These are phyloP conservation scores for Xyrichtys novacula DNA, from an alignment of 2,797 vertebrate species.

Conservation along the genomic window DNA sequence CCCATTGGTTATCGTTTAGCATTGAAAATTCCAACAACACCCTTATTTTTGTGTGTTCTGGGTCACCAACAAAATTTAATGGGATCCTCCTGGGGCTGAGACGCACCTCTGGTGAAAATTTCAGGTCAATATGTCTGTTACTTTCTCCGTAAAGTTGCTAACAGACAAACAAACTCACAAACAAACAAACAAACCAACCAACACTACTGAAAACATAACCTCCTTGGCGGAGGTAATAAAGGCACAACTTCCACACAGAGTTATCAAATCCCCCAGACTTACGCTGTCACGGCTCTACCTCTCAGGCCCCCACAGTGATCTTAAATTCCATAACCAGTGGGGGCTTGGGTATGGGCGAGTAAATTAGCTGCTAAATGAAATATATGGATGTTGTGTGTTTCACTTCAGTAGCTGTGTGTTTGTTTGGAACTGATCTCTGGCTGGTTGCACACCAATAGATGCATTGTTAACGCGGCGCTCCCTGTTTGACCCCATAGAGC, in stretches of 20 bases:
- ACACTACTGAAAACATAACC: no score
- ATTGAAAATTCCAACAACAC: no score
- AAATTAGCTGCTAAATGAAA: conserved; percentile 65
- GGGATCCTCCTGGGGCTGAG: no score
- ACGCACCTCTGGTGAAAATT: no score
- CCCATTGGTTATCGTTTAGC: no score
- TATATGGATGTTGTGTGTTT: conserved; percentile 68
- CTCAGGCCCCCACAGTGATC: conserved; percentile 10
- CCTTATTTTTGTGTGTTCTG: no score
- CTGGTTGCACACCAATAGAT: conserved; percentile 82
- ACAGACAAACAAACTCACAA: no score
- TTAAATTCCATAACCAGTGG: conserved; percentile 49
- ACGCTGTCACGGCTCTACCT: conserved; percentile 2
- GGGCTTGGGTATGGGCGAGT: conserved; percentile 38
- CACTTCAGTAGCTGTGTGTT: conserved; percentile 76
- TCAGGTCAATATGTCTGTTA: no score
- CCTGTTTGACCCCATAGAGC: conserved; percentile 76
- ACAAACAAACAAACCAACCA: no score
- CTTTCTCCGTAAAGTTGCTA: no score
- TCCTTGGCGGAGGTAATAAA: no score
- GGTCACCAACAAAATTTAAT: no score
- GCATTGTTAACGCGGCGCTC: conserved; percentile 79
- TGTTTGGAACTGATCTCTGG: conserved; percentile 78
- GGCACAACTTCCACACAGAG: background rate
- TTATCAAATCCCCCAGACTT: background rate